Conservation (phyloP, 2,888 invertebrate genomes). For the Drosophila prolongata region DNA sequence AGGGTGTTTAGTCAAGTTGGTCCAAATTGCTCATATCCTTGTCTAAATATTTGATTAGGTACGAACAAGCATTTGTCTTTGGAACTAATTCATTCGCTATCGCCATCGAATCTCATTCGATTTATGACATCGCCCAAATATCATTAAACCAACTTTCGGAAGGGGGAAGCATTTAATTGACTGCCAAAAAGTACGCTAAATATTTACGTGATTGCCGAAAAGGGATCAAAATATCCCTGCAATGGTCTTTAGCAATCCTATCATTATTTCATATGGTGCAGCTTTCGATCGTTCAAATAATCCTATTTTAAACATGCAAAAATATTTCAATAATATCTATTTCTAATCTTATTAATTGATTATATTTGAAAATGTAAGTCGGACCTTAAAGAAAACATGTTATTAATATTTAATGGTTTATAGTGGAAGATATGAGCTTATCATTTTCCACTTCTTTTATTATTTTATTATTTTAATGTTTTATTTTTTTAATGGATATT, state of each 20-base stretch:
- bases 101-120: slow-evolving; percentile 14
- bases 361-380: not conserved
- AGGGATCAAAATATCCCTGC: slow-evolving; percentile 19
- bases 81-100: slow-evolving; percentile 20
- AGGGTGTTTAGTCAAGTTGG: slow-evolving; percentile 56
- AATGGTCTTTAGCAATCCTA: slow-evolving; percentile 1
- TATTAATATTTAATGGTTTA: not conserved
- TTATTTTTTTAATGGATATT: slow-evolving; percentile 2
- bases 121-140: not conserved
- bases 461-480: not conserved
- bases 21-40: slow-evolving; percentile 67
- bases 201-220: slow-evolving; percentile 58
- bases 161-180: slow-evolving; percentile 66
- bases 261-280: not conserved
- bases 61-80: slow-evolving; percentile 46
- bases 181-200: slow-evolving; percentile 66
- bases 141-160: slow-evolving; percentile 37
- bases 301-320: not conserved
- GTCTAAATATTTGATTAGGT: slow-evolving; percentile 42
- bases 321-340: not conserved
- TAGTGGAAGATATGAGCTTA: not conserved
- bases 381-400: no score
- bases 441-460: not conserved
- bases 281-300: not conserved
- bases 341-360: not conserved